Evolutionary conservation across 2,113 vertebrate genomes (phyloP).

Genomic region (Apteryx mantelli): DNA sequence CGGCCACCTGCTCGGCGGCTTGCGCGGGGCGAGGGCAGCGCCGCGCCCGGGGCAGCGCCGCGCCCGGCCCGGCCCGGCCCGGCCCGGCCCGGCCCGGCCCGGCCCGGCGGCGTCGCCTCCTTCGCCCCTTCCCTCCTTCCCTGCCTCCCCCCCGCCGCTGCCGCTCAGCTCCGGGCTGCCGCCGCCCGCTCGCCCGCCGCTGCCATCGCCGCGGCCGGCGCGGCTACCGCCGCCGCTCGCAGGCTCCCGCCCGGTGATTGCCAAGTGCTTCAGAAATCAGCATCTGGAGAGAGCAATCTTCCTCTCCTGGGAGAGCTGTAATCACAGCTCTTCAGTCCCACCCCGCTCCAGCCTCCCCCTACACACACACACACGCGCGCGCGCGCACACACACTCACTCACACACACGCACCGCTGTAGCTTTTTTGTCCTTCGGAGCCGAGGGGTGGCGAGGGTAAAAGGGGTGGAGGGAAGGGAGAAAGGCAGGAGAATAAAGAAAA

Average conservation of each 20-base stretch:
- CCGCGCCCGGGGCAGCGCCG: no score
- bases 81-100: no score
- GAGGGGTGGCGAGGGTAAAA: constrained; percentile 10
- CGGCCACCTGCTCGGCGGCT: no score
- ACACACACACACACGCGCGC: not conserved
- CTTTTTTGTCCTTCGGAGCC: constrained; percentile 33
- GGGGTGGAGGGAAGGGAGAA: not conserved
- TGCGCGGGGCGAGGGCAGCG: no score
- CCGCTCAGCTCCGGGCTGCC: constrained; percentile 19
- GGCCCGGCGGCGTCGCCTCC: no score
- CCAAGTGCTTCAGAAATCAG: constrained; percentile 77
- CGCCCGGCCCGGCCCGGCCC: no score
- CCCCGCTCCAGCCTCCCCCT: constrained; percentile 70
- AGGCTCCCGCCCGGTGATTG: constrained; percentile 67
- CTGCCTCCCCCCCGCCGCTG: not conserved
- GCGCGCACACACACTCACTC: not conserved
- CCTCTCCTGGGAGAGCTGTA: constrained; percentile 73
- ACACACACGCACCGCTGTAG: not conserved
- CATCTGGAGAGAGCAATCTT: constrained; percentile 81
- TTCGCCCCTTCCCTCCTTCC: no score
- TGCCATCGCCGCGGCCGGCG: constrained; percentile 41
- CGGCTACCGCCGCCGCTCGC: constrained; percentile 29
- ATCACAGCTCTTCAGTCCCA: constrained; percentile 74
- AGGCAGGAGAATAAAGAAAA: not conserved
- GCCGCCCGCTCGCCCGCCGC: constrained; percentile 22